phyloP scores from a whole-genome alignment of 2,113 vertebrate species.

The Onychorhynchus coronatus region DNA sequence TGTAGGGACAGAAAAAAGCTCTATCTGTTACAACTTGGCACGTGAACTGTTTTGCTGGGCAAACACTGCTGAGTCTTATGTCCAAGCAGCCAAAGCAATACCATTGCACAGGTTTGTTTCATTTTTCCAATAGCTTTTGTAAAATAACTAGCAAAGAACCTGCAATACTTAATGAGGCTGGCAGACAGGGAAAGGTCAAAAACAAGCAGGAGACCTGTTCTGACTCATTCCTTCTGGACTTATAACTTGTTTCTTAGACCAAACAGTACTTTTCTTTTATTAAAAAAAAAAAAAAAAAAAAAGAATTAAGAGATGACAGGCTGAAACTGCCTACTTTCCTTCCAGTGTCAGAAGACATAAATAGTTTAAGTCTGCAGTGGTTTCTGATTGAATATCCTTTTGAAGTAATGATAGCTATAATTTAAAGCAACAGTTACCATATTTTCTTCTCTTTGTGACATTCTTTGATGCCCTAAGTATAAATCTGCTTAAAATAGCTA shows the following conservation, averaged over 20 bases:
- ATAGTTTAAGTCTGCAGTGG: slow-evolving; percentile 74
- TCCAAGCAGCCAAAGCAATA: not conserved
- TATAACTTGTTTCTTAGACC: slow-evolving; percentile 45
- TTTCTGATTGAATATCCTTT: slow-evolving; percentile 82
- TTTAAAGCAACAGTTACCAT: slow-evolving; percentile 85
- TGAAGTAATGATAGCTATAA: slow-evolving; percentile 85
- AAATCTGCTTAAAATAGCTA: slow-evolving; percentile 80
- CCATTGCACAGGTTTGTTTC: not conserved
- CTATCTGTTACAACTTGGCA: not conserved
- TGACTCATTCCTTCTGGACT: slow-evolving; percentile 37
- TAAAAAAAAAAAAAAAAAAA: not conserved
- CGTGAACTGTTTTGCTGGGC: not conserved
- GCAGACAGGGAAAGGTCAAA: slow-evolving; percentile 4
- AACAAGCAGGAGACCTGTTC: slow-evolving; percentile 22
- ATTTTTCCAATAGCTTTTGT: not conserved
- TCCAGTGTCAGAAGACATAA: slow-evolving; percentile 77
- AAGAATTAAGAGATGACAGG: slow-evolving; percentile 62
- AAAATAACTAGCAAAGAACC: slow-evolving; percentile 19
- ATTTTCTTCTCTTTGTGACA: slow-evolving; percentile 76
- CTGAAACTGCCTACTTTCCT: slow-evolving; percentile 70
- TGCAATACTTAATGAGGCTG: slow-evolving; percentile 19
- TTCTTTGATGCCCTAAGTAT: slow-evolving; percentile 78
- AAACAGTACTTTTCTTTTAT: not conserved
- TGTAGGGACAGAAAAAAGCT: not conserved
- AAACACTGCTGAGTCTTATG: not conserved